phyloP scores from a whole-genome alignment of 2,888 invertebrate genomes.

The Lithosia quadra region DNA sequence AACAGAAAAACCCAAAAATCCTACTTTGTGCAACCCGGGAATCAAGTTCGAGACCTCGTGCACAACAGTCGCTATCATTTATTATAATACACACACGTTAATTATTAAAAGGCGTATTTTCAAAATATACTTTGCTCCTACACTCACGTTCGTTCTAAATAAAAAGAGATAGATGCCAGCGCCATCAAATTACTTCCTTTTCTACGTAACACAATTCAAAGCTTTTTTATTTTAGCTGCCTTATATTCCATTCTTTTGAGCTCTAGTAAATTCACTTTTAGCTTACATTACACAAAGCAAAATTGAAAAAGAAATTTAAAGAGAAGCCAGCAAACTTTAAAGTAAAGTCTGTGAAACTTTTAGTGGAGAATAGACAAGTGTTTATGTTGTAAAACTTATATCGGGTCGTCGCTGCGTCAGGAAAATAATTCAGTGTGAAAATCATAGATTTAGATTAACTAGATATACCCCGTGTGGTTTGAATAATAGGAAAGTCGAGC shows the following conservation, averaged over 20 bases:
- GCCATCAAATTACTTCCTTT: not conserved
- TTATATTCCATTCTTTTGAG: not conserved
- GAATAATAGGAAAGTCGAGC: too few species aligned
- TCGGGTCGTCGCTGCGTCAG: not conserved
- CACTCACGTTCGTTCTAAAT: not conserved
- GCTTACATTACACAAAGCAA: constrained; percentile 30
- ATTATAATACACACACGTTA: too few species aligned
- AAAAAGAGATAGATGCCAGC: not conserved
- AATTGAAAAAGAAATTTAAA: constrained; percentile 40
- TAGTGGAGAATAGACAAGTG: constrained; percentile 21
- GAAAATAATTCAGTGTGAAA: constrained; percentile 4
- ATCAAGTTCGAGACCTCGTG: too few species aligned
- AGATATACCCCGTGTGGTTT: not conserved
- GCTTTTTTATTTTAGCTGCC: not conserved
- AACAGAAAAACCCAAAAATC: too few species aligned
- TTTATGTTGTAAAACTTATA: constrained; percentile 17
- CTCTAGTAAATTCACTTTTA: constrained; percentile 33
- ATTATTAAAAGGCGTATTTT: not conserved
- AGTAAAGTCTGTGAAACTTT: constrained; percentile 28
- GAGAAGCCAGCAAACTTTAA: constrained; percentile 32
- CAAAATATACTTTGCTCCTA: not conserved
- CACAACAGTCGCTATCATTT: too few species aligned
- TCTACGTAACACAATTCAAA: not conserved
- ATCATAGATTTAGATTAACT: not conserved
- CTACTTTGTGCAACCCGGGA: too few species aligned